Conservation (phyloP, 1,140 invertebrate species). For the Bombus affinis region DNA sequence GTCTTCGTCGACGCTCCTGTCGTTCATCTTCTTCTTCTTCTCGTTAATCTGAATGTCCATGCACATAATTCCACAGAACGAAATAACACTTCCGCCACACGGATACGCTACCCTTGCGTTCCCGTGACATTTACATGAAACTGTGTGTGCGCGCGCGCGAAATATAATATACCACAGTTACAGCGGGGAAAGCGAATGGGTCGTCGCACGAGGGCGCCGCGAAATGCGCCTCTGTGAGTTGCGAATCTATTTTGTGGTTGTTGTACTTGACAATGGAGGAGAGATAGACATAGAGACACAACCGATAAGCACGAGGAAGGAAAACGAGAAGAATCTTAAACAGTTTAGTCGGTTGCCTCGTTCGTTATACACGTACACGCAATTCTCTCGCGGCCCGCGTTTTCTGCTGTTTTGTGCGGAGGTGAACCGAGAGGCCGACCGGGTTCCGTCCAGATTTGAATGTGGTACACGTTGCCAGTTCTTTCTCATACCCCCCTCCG, state of each 20-base stretch:
- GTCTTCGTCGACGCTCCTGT: conserved; percentile 77
- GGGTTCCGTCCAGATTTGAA: conserved; percentile 76
- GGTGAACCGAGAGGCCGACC: conserved; percentile 62
- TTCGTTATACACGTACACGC: conserved; percentile 10
- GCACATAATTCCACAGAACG: conserved; percentile 78
- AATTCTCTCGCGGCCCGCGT: conserved; percentile 54
- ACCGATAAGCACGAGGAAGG: background rate
- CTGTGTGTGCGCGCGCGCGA: conserved; percentile 56
- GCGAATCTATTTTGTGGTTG: background rate
- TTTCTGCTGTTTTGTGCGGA: conserved; percentile 64
- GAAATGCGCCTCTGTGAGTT: conserved; percentile 18
- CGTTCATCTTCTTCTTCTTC: conserved; percentile 80
- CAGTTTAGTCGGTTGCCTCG: background rate
- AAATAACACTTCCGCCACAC: conserved; percentile 59
- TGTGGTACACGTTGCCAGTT: conserved; percentile 80
- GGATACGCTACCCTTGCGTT: conserved; percentile 49
- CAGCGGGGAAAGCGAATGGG: conserved; percentile 35
- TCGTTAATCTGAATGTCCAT: conserved; percentile 80
- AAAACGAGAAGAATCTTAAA: conserved; percentile 21
- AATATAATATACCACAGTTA: conserved; percentile 43
- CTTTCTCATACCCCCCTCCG: conserved; percentile 64
- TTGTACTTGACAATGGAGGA: background rate
- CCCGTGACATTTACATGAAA: conserved; percentile 76
- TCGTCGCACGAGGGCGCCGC: conserved; percentile 47
- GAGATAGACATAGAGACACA: background rate